Base-by-base conservation (phyloP, 2,113 vertebrate genomes). In the Myrmophylax atrothorax region DNA sequence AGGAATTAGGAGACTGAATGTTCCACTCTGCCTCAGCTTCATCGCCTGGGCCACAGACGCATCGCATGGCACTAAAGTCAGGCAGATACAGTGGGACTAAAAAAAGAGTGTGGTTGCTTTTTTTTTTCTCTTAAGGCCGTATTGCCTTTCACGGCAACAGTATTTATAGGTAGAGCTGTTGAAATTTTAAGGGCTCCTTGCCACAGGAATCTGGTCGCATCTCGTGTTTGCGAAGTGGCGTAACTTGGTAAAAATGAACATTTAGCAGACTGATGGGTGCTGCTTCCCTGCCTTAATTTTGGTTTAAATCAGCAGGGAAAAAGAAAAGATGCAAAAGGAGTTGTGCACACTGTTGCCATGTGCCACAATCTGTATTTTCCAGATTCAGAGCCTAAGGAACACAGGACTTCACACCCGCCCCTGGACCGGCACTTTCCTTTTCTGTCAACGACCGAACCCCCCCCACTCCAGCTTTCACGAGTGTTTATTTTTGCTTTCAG, bases 141-240 rank as follows among this genome's bases (percentile, higher is more conserved):
- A 93, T 83, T 93, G 94, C 92, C 82, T 96, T 96, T 94, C 95
- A 93, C 6, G 3, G 82, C 4, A 1, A 56, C 86, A 92, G 17
- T 97, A 96, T 96, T 96, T 97, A 96, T 96, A 97, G 92, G 96
- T 93, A 95, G 87, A 89, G 93, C 92, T 89, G 95, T 76, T 96
- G 95, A 97, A 97, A 96, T 96, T 93, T 84, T 87, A 96, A 97
- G 95, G 92, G 93, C 90, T 95, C 44, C 70, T 85, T 72, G 96
- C 95, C 96, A 95, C 85, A 84, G 89, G 94, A 94, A 96, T 93
- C 90, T 0, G 0, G 73, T 80, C 2, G 3, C 1, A 9, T 93
- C 90, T 86, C 3, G 0, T 20, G 85, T 50, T 90, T 42, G 0
- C 19, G 2, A 88, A 91, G 92, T 37, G 88, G 92, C 5, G 14